Base-by-base conservation (phyloP, 1,140 invertebrate species). In the Penaeus indicus region DNA sequence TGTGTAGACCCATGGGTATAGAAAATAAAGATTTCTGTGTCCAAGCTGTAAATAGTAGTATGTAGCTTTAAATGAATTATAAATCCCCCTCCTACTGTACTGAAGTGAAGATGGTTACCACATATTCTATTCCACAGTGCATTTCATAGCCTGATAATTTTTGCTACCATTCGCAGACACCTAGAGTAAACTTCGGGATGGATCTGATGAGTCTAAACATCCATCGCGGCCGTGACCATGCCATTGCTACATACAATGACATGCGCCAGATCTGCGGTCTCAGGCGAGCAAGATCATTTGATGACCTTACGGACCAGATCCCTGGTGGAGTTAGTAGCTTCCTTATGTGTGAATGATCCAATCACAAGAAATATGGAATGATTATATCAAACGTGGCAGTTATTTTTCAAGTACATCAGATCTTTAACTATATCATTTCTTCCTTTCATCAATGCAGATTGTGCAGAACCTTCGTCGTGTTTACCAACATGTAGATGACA, bases 401-500 rank as follows among this genome's bases (percentile, higher is more conserved):
- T 38, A 78, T 78, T 78, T 0, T 78, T 32, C 13, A 78, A 32
- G 13, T 78, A 38, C 42, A 78, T 78, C 18, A 54, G 8, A 54
- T 21, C 25, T 47, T n/a, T 27, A 22, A 61, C 22, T 62, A 75
- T 13, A n/a, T 75, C 1, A 13, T 18, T 75, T 75, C 27, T 32
- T 27, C n/a, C 54, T 72, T 3, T 11, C 8, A 16, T 67, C 0
- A 60, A 32, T 18, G 1, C 86, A 90, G 90, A 75, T 85, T 19
- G 78, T 88, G 1, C n/a, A 69, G 8, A 27, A 95, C 89, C 92
- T 97, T 1, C 92, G 94, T 75, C 89, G 92, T 0, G 91, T 95
- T 3, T 96, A 96, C 91, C 92, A 93, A 38, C 93, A 94, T 91
- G 95, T 95, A 62, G 93, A 95, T 61, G 97, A 98, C 91, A 95